These are phyloP conservation scores for Panthera leo DNA, from an alignment of 2,113 vertebrate genomes.

Conservation along the genomic window DNA sequence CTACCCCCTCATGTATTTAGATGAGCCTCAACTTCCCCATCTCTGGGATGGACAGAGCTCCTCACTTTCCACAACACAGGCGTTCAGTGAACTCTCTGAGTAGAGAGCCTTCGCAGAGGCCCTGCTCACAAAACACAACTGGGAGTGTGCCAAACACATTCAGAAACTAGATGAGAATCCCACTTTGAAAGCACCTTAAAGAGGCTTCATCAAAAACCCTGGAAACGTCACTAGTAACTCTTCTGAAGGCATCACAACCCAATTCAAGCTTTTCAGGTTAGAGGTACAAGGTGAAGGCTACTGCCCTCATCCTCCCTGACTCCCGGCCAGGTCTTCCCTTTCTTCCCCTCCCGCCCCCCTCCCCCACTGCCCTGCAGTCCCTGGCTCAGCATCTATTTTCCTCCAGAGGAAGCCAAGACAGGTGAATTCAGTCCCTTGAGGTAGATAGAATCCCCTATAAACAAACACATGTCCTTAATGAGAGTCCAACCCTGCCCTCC, in stretches of 20 bases:
- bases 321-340: rapidly evolving
- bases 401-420: neutral
- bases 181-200: neutral
- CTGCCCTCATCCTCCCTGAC: neutral
- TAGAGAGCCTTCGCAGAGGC: neutral
- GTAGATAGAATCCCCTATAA: neutral
- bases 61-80: neutral
- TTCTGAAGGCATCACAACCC: neutral
- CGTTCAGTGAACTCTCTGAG: neutral
- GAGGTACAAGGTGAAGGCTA: neutral
- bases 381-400: neutral
- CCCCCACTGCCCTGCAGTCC: rapidly evolving
- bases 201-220: neutral
- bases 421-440: neutral
- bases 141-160: neutral
- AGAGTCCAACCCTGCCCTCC: neutral
- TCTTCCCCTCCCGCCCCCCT: rapidly evolving
- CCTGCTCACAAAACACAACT: neutral
- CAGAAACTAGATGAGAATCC: neutral
- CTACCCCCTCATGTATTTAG: rapidly evolving
- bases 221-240: neutral
- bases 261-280: neutral
- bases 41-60: neutral
- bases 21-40: neutral
- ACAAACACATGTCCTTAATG: neutral